These are phyloP conservation scores for Diarsia dahlii DNA, from an alignment of 2,888 invertebrate genomes.

Conservation along the genomic window DNA sequence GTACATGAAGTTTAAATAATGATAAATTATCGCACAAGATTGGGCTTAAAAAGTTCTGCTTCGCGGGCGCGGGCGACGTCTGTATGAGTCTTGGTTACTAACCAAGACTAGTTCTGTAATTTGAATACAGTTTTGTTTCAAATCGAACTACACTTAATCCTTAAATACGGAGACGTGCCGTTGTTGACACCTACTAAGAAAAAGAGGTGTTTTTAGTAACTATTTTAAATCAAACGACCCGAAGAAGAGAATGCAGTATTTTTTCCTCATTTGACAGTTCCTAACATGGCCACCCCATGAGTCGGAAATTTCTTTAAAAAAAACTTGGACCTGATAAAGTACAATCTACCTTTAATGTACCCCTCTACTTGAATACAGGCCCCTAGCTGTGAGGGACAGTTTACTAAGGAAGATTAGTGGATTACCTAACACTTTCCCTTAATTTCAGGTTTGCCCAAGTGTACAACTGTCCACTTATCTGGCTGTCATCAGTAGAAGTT, in stretches of 20 bases:
- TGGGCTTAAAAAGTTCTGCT: not conserved
- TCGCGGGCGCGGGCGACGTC: too few species aligned
- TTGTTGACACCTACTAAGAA: not conserved
- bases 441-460: constrained; percentile 73
- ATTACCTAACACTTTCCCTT: not conserved
- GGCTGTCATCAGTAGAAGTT: constrained; percentile 75
- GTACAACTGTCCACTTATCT: constrained; percentile 75
- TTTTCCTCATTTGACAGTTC: not conserved
- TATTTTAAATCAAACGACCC: too few species aligned
- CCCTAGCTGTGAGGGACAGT: not conserved
- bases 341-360: not conserved
- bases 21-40: not conserved
- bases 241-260: not conserved
- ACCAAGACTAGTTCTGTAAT: not conserved
- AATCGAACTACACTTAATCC: not conserved
- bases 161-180: not conserved
- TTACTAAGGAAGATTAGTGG: not conserved
- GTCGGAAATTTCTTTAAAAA: not conserved
- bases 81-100: not conserved
- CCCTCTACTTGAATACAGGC: not conserved
- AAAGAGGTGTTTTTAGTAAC: not conserved
- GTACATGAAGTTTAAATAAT: too few species aligned
- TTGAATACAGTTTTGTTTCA: not conserved
- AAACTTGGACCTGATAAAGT: not conserved
- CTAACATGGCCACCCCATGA: not conserved